Evolutionary conservation across 1,140 invertebrate genomes (phyloP).

Genomic region (Wiebesia pumilae): DNA sequence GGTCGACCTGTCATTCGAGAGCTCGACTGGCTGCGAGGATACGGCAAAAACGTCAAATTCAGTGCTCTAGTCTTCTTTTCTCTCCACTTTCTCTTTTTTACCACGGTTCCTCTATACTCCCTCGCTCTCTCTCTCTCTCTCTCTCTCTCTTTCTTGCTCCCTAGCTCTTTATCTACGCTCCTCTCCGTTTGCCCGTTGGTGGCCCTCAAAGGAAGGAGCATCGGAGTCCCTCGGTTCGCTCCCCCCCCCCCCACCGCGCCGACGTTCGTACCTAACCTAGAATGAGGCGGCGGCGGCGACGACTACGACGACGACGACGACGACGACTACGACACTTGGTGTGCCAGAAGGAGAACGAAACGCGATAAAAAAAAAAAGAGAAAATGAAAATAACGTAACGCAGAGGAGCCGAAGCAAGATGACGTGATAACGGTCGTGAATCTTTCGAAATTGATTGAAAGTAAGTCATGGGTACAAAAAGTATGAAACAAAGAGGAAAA

Average conservation of each 20-base stretch:
- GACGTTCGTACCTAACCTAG: slow-evolving; percentile 32
- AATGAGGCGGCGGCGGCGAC: background rate
- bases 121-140: background rate
- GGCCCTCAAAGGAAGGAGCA: background rate
- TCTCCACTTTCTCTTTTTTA: slow-evolving; percentile 40
- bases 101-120: background rate
- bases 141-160: background rate
- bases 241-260: background rate
- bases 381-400: too few species aligned
- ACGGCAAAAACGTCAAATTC: background rate
- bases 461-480: background rate
- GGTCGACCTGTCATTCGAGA: background rate
- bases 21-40: background rate
- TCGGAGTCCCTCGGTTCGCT: background rate
- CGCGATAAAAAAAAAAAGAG: too few species aligned
- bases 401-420: too few species aligned
- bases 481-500: too few species aligned
- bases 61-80: background rate
- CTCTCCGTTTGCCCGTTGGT: background rate
- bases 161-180: too few species aligned
- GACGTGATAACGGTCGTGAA: too few species aligned
- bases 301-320: background rate
- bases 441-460: background rate
- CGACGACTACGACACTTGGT: background rate
- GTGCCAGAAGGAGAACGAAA: background rate